Evolutionary conservation across 2,888 invertebrate genomes (phyloP).

Genomic region (Kryphioiulus occultus): DNA sequence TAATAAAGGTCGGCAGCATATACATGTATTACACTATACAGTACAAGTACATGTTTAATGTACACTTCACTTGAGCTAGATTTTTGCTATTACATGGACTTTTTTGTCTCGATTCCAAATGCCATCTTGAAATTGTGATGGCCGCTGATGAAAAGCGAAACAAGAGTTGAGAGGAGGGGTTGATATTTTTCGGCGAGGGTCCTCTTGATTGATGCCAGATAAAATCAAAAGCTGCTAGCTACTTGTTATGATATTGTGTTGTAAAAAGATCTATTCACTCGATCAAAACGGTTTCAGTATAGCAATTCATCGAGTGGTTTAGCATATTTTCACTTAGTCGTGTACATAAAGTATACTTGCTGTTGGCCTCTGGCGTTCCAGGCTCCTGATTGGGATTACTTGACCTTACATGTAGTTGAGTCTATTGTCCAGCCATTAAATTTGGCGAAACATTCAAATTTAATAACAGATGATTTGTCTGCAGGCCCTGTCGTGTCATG

Average conservation of each 20-base stretch:
- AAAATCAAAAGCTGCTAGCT: conserved; percentile 23
- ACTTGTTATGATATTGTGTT: background rate
- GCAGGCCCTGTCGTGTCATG: background rate
- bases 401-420: background rate
- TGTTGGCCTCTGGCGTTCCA: background rate
- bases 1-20: background rate
- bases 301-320: background rate
- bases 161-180: background rate
- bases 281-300: background rate
- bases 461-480: background rate
- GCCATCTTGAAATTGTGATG: conserved; percentile 3
- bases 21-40: too few species aligned
- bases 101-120: background rate
- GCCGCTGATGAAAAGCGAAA: background rate
- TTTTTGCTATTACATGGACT: background rate
- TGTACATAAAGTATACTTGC: background rate
- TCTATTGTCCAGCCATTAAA: background rate
- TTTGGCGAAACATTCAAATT: background rate
- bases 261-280: conserved; percentile 23
- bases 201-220: background rate
- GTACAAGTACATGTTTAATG: background rate
- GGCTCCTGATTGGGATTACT: background rate
- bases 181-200: background rate
- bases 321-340: background rate
- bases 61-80: background rate